Conservation (phyloP, 2,888 invertebrate genomes). For the Aromia moschata region DNA sequence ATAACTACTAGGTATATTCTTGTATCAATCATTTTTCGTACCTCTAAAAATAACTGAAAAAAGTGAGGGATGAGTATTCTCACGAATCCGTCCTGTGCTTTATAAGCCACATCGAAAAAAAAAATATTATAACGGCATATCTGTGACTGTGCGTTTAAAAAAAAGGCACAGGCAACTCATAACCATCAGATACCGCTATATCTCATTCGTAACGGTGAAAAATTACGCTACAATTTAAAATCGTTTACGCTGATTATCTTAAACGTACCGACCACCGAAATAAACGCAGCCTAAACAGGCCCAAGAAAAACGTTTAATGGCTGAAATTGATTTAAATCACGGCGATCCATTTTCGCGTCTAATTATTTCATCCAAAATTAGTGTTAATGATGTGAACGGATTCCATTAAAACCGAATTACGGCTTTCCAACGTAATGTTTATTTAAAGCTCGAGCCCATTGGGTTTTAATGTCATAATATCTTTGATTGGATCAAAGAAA, state of each 20-base stretch:
- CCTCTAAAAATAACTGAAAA: too few relatives aligned
- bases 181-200: constrained; percentile 4
- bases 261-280: constrained; percentile 11
- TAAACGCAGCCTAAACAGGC: constrained; percentile 20
- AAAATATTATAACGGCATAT: constrained; percentile 6
- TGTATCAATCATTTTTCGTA: too few relatives aligned
- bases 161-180: background rate
- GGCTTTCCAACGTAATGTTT: background rate
- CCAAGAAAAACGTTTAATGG: constrained; percentile 24
- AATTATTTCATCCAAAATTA: constrained; percentile 24
- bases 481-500: constrained; percentile 3
- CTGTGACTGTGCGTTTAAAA: background rate
- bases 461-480: constrained; percentile 8
- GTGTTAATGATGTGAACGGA: constrained; percentile 11
- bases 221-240: constrained; percentile 22
- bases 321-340: constrained; percentile 29
- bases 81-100: too few relatives aligned
- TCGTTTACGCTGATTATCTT: constrained; percentile 14
- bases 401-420: constrained; percentile 4
- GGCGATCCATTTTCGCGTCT: constrained; percentile 20
- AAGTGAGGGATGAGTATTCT: too few relatives aligned
- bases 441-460: background rate
- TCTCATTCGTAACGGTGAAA: constrained; percentile 5
- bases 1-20: too few relatives aligned
- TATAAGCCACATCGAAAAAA: too few relatives aligned